A percentile compares a stretch with the other conserved stretches of the same genome.
phyloP scores from a whole-genome alignment of 2,888 invertebrate genomes.

The Lasioglossum leucozonium region DNA sequence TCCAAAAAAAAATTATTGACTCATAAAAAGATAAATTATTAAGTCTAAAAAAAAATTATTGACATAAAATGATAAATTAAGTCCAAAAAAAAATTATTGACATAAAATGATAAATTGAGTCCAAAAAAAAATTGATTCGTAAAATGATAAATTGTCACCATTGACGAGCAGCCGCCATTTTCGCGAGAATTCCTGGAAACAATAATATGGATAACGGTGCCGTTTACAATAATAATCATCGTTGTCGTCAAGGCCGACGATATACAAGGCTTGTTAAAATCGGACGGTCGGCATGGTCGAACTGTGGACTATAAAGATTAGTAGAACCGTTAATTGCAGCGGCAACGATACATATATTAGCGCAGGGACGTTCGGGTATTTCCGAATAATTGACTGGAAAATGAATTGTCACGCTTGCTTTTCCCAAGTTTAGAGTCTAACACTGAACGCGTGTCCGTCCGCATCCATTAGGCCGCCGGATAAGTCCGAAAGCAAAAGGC shows the following conservation, averaged over 20 bases:
- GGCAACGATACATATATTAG: not conserved
- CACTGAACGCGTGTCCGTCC: too few relatives aligned
- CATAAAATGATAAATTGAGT: too few relatives aligned
- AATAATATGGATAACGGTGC: not conserved
- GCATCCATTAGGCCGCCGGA: not conserved
- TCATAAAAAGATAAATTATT: too few relatives aligned
- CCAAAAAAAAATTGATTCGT: too few relatives aligned
- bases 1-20: too few relatives aligned
- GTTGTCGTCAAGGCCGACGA: not conserved
- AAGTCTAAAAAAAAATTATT: too few relatives aligned
- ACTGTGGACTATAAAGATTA: slow-evolving; percentile 3
- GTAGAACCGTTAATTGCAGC: not conserved
- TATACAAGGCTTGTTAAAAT: not conserved
- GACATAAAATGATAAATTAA: too few relatives aligned
- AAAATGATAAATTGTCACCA: too few relatives aligned
- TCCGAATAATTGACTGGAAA: not conserved
- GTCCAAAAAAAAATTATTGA: too few relatives aligned
- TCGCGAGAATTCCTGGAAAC: not conserved
- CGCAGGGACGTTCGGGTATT: not conserved
- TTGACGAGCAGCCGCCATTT: too few relatives aligned
- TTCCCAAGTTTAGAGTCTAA: not conserved
- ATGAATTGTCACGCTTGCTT: not conserved
- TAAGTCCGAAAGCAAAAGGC: not conserved
- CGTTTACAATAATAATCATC: not conserved
- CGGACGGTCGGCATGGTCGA: not conserved